These are phyloP conservation scores for Tenthredo notha DNA, from an alignment of 2,888 invertebrate species.

Conservation along the genomic window DNA sequence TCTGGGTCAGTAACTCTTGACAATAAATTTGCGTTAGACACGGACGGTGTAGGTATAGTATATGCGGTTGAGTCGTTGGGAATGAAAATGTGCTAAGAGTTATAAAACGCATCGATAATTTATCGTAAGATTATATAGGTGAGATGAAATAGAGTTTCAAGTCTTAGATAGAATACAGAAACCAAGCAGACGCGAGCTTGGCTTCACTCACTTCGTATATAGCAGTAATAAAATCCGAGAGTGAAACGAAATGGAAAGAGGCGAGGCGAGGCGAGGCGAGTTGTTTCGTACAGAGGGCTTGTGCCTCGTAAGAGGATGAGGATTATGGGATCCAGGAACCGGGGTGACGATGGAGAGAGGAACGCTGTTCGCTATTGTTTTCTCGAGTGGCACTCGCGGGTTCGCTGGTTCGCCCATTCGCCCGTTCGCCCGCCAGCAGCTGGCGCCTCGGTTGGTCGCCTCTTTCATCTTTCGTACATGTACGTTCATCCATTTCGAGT, in stretches of 20 bases:
- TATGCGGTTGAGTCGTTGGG: too few species aligned
- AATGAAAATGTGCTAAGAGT: background rate
- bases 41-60: background rate
- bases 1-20: slow-evolving; percentile 24
- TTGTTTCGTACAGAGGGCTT: slow-evolving; percentile 53
- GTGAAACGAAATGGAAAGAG: slow-evolving; percentile 45
- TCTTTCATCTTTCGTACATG: slow-evolving; percentile 53
- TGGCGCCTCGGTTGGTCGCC: slow-evolving; percentile 64
- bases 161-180: background rate
- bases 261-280: slow-evolving; percentile 49
- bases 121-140: background rate
- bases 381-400: slow-evolving; percentile 78
- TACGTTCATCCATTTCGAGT: slow-evolving; percentile 52
- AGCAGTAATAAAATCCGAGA: slow-evolving; percentile 42
- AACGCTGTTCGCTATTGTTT: slow-evolving; percentile 77
- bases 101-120: background rate
- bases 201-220: background rate
- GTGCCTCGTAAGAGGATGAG: slow-evolving; percentile 52
- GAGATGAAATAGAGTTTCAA: background rate
- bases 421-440: slow-evolving; percentile 72
- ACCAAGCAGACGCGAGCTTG: background rate
- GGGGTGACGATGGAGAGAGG: slow-evolving; percentile 71
- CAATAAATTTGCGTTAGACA: slow-evolving; percentile 27
- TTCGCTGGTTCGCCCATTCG: slow-evolving; percentile 72
- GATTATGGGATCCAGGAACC: slow-evolving; percentile 71